Evolutionary conservation across 2,888 invertebrate genomes (phyloP), one percentile per base, ranked within the genome.

Genomic region (Allolobophora icterica): DNA sequence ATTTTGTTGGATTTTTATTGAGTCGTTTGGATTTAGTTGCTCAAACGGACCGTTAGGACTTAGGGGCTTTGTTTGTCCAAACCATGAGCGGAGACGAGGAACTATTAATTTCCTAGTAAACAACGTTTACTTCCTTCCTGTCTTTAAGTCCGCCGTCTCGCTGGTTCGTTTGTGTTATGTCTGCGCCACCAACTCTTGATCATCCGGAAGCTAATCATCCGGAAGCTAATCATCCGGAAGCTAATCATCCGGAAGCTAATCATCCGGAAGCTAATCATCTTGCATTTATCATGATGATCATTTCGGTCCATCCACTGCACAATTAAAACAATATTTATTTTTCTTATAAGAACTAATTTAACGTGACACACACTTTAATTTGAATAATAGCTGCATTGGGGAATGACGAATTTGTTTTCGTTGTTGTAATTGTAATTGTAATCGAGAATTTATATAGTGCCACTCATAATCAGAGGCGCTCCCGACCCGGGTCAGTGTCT

Each of bases 31-130:
- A 71, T 71, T 71, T 71, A 6, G 71, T 24, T 52, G 8, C 30
- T 71, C 3, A 8, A n/a, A 71, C 71, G 30, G 8, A n/a, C n/a
- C 30, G 30, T 71, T n/a, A n/a, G n/a, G 71, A 71, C n/a, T n/a
- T n/a, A 5, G 0, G n/a, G 71, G 11, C n/a, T 71, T 30, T 71
- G 71, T n/a, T n/a, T 11, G n/a, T 71, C n/a, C n/a, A n/a, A 71
- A n/a, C 30, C n/a, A n/a, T 71, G n/a, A 71, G n/a, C n/a, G 30
- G 30, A 71, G 6, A n/a, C 52, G 71, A n/a, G 71, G 13, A 24
- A 71, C n/a, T 71, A 71, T n/a, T 71, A 71, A 71, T 71, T 71
- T 71, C 71, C n/a, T 71, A 17, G 71, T 71, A 71, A 71, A 71
- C n/a, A 71, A n/a, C 11, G 71, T n/a, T 71, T 71, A 5, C 71